These are phyloP conservation scores for Myiozetetes cayanensis DNA, from an alignment of 2,113 vertebrate genomes.

Conservation along the genomic window DNA sequence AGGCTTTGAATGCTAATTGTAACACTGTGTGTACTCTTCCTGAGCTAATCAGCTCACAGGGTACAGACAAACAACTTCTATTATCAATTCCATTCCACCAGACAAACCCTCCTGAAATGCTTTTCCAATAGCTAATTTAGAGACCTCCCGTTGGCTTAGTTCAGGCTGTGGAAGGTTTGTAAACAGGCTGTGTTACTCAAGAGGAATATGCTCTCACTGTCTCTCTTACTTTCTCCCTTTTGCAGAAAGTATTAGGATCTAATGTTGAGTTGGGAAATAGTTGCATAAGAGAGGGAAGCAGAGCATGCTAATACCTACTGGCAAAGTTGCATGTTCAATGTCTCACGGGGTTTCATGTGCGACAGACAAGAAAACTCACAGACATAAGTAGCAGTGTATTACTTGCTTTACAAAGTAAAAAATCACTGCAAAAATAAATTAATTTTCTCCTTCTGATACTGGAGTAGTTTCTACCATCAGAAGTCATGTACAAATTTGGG, in stretches of 20 bases:
- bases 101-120: conserved; percentile 42
- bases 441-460: background rate
- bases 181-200: conserved; percentile 65
- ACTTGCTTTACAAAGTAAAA: background rate
- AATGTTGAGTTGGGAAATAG: background rate
- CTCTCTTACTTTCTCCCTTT: conserved; percentile 4
- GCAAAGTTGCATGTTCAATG: background rate
- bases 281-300: background rate
- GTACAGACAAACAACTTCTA: conserved; percentile 41
- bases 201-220: background rate
- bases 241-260: background rate
- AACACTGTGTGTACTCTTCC: conserved; percentile 46
- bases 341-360: background rate
- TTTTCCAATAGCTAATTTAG: conserved; percentile 61
- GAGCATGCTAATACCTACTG: background rate
- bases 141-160: conserved; percentile 25
- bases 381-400: background rate
- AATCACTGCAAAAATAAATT: background rate
- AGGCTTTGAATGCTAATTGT: conserved; percentile 64
- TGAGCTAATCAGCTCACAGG: conserved; percentile 56
- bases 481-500: background rate
- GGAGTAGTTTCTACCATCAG: background rate
- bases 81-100: conserved; percentile 48
- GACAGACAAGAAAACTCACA: background rate
- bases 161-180: conserved; percentile 48